Evolutionary conservation across 1,140 invertebrate genomes (phyloP).

Genomic region (Globodera rostochiensis): DNA sequence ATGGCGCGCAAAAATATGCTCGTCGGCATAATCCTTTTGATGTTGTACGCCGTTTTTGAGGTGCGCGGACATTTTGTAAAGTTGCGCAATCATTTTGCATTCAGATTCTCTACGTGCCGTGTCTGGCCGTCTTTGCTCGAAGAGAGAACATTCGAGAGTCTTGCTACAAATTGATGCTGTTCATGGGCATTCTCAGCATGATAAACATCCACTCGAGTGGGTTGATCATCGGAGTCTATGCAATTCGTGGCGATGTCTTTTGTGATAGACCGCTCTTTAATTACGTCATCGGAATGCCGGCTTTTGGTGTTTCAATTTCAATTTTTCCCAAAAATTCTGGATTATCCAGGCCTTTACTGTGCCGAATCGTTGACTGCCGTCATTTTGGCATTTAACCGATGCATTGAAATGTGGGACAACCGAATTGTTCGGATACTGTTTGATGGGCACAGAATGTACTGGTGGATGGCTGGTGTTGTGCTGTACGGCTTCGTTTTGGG

Average conservation of each 20-base stretch:
- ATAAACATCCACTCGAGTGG: conserved; percentile 33
- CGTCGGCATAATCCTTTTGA: conserved; percentile 17
- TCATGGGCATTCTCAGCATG: conserved; percentile 25
- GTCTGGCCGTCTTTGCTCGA: conserved; percentile 26
- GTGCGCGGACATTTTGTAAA: conserved; percentile 4
- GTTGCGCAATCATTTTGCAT: not conserved
- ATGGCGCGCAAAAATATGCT: conserved; percentile 18
- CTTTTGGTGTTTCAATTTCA: conserved; percentile 33
- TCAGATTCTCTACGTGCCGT: conserved; percentile 38
- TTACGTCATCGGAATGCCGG: conserved; percentile 32
- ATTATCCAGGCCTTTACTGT: conserved; percentile 18
- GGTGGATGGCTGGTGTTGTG: conserved; percentile 27
- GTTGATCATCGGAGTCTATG: conserved; percentile 31
- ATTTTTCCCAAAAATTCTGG: not conserved
- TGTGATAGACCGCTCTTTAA: conserved; percentile 33
- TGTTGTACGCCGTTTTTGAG: conserved; percentile 32
- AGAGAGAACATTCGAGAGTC: conserved; percentile 17
- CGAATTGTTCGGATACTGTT: conserved; percentile 25
- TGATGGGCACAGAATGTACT: conserved; percentile 10
- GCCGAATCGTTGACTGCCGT: conserved; percentile 25
- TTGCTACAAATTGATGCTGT: conserved; percentile 38
- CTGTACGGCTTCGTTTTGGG: conserved; percentile 27
- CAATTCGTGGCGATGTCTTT: conserved; percentile 37
- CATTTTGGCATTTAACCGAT: conserved; percentile 39
- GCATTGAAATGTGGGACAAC: conserved; percentile 31